phyloP scores from a whole-genome alignment of 2,797 vertebrate species.

The Onychomys arenicola region DNA sequence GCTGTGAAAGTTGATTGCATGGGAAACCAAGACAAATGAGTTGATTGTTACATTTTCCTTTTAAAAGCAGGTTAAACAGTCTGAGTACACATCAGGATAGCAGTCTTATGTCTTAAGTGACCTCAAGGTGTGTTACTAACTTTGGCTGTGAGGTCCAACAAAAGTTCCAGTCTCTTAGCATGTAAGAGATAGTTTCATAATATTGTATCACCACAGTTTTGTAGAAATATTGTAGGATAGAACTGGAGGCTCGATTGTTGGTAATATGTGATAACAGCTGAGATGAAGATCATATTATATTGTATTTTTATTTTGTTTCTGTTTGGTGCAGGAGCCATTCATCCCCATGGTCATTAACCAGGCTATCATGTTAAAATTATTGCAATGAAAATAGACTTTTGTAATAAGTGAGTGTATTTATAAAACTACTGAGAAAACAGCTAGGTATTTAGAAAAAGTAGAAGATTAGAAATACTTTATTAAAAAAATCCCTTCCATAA shows the following conservation, averaged over 20 bases:
- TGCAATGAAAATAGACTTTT: slow-evolving; percentile 60
- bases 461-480: background rate
- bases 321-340: background rate
- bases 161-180: background rate
- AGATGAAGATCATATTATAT: background rate
- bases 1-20: background rate
- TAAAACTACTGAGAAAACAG: slow-evolving; percentile 45
- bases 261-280: background rate
- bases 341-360: background rate
- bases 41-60: background rate
- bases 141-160: background rate
- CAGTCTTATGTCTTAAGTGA: background rate
- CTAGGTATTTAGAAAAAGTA: slow-evolving; percentile 19
- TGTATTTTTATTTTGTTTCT: background rate
- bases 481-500: slow-evolving; percentile 17
- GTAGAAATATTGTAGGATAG: slow-evolving; percentile 31
- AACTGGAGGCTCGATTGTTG: slow-evolving; percentile 27
- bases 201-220: background rate
- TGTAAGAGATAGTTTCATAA: background rate
- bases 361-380: slow-evolving; percentile 33
- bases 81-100: background rate
- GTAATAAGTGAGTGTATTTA: slow-evolving; percentile 18
- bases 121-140: background rate
- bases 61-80: background rate
- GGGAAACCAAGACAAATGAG: background rate